Evolutionary conservation across 2,888 invertebrate species (phyloP), one percentile per base, ranked within the genome.

Genomic region (Mactromeris polynyma): DNA sequence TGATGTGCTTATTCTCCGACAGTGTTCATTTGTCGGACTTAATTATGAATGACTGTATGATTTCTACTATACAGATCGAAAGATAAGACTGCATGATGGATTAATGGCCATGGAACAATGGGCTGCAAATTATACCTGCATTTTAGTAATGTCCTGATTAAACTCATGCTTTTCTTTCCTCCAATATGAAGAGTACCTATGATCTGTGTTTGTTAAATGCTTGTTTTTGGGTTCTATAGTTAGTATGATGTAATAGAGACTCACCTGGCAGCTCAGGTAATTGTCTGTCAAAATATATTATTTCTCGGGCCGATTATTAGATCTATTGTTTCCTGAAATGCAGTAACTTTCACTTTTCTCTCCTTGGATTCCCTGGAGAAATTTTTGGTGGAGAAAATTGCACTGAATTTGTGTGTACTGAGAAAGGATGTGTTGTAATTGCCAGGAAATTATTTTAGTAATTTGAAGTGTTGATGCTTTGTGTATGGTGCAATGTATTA

Each of bases 241-340:
- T 42, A 78, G 38, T 36, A n/a, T 84, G 54, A 77, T 78, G 78
- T 78, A 84, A 83, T 54, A 38, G 21, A 69, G 79, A 80, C 58
- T 85, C 80, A 85, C 85, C 79, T 85, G 85, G 64, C 64, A 64
- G 80, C 36, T 31, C n/a, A 80, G 85, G 85, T 81, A 85, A 81
- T 81, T 80, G 85, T 36, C 85, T 85, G 81, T 81, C 85, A 85
- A 64, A 85, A 85, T 84, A 77, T 78, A 51, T 51, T 78, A 84
- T 78, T 51, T 78, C 42, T 78, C 46, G 14, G 9, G 2, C 36
- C 14, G 54, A 84, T 84, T 46, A 84, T 46, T 83, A 19, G 73
- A 36, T 73, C 73, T 73, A 73, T 73, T 73, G 73, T 73, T 73
- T 73, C 33, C 73, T 73, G 31, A 26, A 11, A 73, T 33, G 73